Evolutionary conservation across 2,113 vertebrate species (phyloP).

Genomic region (Nestor notabilis): DNA sequence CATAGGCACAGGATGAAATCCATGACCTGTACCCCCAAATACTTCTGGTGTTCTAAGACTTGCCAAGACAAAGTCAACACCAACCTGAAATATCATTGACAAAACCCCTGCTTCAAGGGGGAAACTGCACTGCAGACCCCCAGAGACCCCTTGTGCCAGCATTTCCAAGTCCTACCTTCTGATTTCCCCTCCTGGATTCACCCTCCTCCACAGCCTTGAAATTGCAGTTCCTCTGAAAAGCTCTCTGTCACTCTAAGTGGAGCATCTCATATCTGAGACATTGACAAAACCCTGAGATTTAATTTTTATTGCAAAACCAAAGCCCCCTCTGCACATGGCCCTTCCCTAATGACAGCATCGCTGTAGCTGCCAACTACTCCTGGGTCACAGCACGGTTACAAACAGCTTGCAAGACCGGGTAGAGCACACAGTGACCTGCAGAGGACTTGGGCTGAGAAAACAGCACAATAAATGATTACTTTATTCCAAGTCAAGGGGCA

Average conservation of each 20-base stretch:
- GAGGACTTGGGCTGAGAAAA: neutral
- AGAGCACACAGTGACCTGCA: neutral
- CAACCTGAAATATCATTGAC: neutral
- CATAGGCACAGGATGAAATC: neutral
- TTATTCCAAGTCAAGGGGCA: neutral
- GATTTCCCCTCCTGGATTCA: neutral
- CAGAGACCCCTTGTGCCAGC: neutral
- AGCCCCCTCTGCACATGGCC: neutral
- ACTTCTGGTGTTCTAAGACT: neutral
- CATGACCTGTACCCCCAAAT: neutral
- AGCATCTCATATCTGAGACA: neutral
- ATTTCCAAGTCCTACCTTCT: neutral
- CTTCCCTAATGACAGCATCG: neutral
- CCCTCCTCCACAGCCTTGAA: neutral
- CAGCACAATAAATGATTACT: neutral
- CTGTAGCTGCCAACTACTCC: neutral
- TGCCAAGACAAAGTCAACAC: neutral
- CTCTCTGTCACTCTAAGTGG: neutral
- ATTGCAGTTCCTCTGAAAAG: neutral
- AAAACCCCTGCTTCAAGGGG: neutral
- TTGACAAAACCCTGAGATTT: neutral
- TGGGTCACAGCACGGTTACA: neutral
- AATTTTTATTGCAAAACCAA: neutral
- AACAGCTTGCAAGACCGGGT: rapidly evolving
- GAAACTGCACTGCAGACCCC: neutral